Conservation (phyloP, 92 coral and sea anemone genomes). For the Actinostola sp. region DNA sequence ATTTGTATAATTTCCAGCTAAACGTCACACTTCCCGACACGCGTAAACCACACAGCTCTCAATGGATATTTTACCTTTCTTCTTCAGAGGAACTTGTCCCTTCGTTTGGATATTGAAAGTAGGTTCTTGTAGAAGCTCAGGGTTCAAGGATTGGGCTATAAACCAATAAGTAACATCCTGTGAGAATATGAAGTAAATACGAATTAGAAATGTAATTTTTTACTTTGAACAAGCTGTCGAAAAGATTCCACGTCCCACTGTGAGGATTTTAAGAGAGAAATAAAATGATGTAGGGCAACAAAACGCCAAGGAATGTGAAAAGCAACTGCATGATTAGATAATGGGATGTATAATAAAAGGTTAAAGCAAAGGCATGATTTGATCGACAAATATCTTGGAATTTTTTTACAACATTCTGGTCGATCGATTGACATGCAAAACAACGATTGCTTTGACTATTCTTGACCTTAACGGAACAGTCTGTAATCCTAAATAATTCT, state of each 20-base stretch:
- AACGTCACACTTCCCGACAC: conserved; percentile 1
- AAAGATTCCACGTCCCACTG: conserved; percentile 12
- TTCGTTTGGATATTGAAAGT: conserved; percentile 34
- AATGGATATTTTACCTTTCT: not conserved
- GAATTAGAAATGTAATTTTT: conserved; percentile 19
- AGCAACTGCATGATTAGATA: not conserved
- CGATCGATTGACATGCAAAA: conserved; percentile 9
- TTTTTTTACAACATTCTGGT: not conserved
- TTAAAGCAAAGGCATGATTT: not conserved
- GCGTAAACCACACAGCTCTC: not conserved
- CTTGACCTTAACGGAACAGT: conserved; percentile 12
- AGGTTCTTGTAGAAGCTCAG: conserved; percentile 54
- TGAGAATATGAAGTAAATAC: conserved; percentile 19
- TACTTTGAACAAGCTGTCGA: conserved; percentile 30
- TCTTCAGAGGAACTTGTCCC: conserved; percentile 7
- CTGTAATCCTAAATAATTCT: conserved; percentile 19
- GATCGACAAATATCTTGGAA: not conserved
- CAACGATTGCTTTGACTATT: conserved; percentile 2
- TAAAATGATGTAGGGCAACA: not conserved
- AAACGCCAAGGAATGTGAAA: not conserved
- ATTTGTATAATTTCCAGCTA: not conserved
- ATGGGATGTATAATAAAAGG: too few relatives aligned
- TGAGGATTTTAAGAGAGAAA: not conserved
- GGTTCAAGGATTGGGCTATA: conserved; percentile 42
- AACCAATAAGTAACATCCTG: conserved; percentile 54